Conservation (phyloP, 2,113 vertebrate genomes). For the Nesoenas mayeri region DNA sequence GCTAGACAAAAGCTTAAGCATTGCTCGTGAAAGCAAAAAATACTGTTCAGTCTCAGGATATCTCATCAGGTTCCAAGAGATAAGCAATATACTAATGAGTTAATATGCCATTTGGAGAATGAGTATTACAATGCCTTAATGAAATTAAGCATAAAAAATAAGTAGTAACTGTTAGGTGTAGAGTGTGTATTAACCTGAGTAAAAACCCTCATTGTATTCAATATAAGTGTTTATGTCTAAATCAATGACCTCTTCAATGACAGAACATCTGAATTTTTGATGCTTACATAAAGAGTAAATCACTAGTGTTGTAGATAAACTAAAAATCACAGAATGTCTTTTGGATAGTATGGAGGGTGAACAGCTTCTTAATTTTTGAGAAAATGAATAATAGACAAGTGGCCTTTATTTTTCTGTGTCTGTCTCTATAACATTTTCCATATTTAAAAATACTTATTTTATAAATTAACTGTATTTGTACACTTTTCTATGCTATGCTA, state of each 20-base stretch:
- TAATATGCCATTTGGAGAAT: background rate
- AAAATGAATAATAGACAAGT: background rate
- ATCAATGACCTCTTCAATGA: background rate
- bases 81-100: background rate
- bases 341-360: background rate
- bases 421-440: background rate
- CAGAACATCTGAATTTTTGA: background rate
- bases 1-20: background rate
- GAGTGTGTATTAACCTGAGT: background rate
- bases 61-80: background rate
- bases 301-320: background rate
- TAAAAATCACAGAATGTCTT: background rate
- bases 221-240: background rate
- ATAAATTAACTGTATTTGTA: background rate
- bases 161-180: background rate
- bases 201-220: background rate
- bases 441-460: background rate
- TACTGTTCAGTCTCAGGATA: background rate
- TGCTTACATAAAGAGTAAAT: background rate
- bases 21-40: background rate
- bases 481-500: background rate
- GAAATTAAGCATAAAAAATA: background rate
- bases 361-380: background rate
- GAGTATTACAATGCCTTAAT: background rate
- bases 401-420: background rate